These are phyloP conservation scores for Drosophila glabriapex DNA, from an alignment of 2,888 invertebrate genomes.

Conservation along the genomic window DNA sequence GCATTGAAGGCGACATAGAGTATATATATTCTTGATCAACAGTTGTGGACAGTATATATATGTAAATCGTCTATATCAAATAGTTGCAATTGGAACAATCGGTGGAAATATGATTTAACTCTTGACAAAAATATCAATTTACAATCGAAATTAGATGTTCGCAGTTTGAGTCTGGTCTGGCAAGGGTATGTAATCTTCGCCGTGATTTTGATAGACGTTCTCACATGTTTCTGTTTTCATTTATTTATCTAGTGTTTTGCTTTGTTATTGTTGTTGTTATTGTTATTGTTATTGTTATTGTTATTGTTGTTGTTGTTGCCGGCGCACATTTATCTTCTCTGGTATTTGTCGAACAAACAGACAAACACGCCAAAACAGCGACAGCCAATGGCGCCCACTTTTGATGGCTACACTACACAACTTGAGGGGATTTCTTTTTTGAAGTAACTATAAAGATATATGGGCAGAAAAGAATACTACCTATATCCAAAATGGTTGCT, in stretches of 20 bases:
- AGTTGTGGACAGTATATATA: neutral
- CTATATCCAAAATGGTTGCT: neutral
- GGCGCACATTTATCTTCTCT: constrained; percentile 59
- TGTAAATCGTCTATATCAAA: neutral
- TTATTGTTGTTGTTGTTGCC: constrained; percentile 42
- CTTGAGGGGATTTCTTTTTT: neutral
- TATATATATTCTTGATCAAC: neutral
- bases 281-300: no score
- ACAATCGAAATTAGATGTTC: neutral
- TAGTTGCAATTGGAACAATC: neutral
- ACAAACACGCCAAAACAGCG: constrained; percentile 42
- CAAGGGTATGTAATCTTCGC: neutral
- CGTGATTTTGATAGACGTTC: neutral
- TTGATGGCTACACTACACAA: constrained; percentile 48
- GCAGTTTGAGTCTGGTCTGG: neutral
- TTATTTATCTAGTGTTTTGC: constrained; percentile 11
- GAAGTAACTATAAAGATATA: neutral
- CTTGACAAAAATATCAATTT: neutral
- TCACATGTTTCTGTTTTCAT: constrained; percentile 13
- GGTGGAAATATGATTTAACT: neutral
- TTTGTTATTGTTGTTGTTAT: constrained; percentile 23
- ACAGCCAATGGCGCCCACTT: constrained; percentile 38
- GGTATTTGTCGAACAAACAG: constrained; percentile 64
- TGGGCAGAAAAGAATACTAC: no score
- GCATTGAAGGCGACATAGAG: neutral